Conservation (phyloP, 2,888 invertebrate genomes). For the Pollenia griseotomentosa region DNA sequence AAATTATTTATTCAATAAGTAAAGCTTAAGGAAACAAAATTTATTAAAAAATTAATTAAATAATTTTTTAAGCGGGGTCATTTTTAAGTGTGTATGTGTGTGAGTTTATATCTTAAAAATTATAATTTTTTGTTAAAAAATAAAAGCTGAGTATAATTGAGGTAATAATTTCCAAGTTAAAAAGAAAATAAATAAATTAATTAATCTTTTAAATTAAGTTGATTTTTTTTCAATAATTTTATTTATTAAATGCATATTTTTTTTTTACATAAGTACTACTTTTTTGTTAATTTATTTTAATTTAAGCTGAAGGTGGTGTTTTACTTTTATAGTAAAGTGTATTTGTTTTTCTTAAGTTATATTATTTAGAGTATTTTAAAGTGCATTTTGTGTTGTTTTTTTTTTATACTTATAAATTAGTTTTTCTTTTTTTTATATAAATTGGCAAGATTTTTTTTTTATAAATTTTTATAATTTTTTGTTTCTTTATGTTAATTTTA, state of each 20-base stretch:
- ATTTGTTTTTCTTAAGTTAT: conserved; percentile 11
- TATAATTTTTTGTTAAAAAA: conserved; percentile 43
- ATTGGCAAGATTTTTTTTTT: conserved; percentile 69
- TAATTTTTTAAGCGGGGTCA: conserved; percentile 39
- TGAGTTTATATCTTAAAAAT: conserved; percentile 33
- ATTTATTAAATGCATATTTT: conserved; percentile 63
- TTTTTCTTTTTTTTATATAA: conserved; percentile 19
- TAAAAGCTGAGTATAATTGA: conserved; percentile 71
- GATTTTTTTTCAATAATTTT: background rate
- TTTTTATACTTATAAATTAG: conserved; percentile 41
- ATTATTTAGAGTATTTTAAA: conserved; percentile 19
- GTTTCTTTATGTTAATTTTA: conserved; percentile 43
- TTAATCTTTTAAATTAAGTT: conserved; percentile 37
- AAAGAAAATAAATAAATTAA: conserved; percentile 49
- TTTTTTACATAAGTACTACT: conserved; percentile 62
- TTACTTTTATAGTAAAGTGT: conserved; percentile 28
- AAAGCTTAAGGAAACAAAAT: conserved; percentile 59
- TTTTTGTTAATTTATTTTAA: conserved; percentile 14
- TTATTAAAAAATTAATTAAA: conserved; percentile 28
- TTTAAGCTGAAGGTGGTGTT: conserved; percentile 57
- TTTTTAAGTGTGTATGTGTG: conserved; percentile 3
- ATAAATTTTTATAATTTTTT: conserved; percentile 26
- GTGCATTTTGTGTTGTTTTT: conserved; percentile 55
- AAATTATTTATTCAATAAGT: conserved; percentile 67
- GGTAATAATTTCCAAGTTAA: conserved; percentile 65